Evolutionary conservation across 1,140 invertebrate genomes (phyloP).

Genomic region (Hormaphis cornu): DNA sequence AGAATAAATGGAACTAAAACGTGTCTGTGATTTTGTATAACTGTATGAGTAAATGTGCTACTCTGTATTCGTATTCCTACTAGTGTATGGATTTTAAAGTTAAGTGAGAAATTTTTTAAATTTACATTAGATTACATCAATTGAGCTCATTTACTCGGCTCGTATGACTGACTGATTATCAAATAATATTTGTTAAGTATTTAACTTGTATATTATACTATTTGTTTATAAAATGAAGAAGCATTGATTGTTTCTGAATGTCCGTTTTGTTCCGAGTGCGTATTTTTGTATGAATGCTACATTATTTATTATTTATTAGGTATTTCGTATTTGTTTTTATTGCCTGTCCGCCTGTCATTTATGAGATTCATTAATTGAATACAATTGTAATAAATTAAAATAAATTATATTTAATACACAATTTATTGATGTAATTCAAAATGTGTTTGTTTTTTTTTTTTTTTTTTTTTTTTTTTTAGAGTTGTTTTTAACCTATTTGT

Average conservation of each 20-base stretch:
- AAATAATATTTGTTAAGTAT: slow-evolving; percentile 31
- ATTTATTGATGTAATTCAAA: slow-evolving; percentile 5
- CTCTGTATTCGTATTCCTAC: slow-evolving; percentile 29
- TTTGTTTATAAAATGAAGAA: slow-evolving; percentile 26
- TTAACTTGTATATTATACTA: slow-evolving; percentile 30
- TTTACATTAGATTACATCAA: slow-evolving; percentile 22
- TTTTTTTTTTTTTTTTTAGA: background rate
- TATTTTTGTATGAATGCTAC: slow-evolving; percentile 32
- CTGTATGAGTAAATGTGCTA: slow-evolving; percentile 32
- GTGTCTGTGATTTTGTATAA: slow-evolving; percentile 31
- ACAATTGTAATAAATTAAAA: background rate
- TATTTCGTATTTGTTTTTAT: slow-evolving; percentile 16
- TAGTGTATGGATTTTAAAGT: slow-evolving; percentile 30
- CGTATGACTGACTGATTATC: slow-evolving; percentile 31
- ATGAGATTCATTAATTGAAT: slow-evolving; percentile 1
- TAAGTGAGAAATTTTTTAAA: slow-evolving; percentile 27
- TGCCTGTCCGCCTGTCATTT: slow-evolving; percentile 24
- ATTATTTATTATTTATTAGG: slow-evolving; percentile 31
- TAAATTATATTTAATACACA: background rate
- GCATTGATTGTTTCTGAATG: slow-evolving; percentile 12
- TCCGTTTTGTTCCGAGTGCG: slow-evolving; percentile 29
- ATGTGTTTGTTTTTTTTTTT: background rate
- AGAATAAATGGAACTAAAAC: slow-evolving; percentile 31
- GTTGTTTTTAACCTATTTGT: background rate
- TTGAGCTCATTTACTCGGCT: slow-evolving; percentile 32